Base-by-base conservation (phyloP, 2,888 invertebrate genomes). In the Dicroscelio sp. region DNA sequence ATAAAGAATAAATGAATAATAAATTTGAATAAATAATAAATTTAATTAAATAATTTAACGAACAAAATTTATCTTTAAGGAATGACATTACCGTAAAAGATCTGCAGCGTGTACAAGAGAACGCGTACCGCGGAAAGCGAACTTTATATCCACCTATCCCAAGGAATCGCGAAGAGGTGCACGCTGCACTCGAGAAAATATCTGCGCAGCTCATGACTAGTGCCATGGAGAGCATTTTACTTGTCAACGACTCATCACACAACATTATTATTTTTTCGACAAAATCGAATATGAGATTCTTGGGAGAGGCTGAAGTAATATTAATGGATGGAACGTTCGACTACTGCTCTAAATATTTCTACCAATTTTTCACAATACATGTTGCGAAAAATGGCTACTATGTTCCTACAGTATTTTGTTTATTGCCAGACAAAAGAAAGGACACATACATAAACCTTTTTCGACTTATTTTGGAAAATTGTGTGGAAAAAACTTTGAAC, bases 381-480 rank as follows among this genome's bases (percentile, higher is more conserved):
- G 84, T 58, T 20, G 31, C 8, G 0, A 75, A 52, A 75, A 84
- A 84, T 33, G 65, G 30, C 20, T 3, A 84, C 35, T 84, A 33
- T 60, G 48, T 84, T 0, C 75, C 75, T 0, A 27, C 73, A 1
- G 1, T 71, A 20, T 76, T 76, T 71, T 86, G 78, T 30, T 58
- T 86, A 17, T 38, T 86, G 23, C 58, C 78, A 20, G 27, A 86
- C 63, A 86, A 86, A 23, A 25, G 23, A 48, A 23, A 71, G 20
- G 71, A 48, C 2, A 48, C 25, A 48, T 48, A 48, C 90, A 79
- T 80, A 67, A 85, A 67, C 86, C 90, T 92, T 89, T 93, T 90
- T 83, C 85, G 86, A 79, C 80, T 86, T 80, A 52, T 65, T 65
- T 80, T 73, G 80, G 80, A 67, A 80, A 69, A 80, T 38, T 38